These are phyloP conservation scores for Nephrotoma guestfalica DNA, from an alignment of 2,888 invertebrate species.

Conservation along the genomic window DNA sequence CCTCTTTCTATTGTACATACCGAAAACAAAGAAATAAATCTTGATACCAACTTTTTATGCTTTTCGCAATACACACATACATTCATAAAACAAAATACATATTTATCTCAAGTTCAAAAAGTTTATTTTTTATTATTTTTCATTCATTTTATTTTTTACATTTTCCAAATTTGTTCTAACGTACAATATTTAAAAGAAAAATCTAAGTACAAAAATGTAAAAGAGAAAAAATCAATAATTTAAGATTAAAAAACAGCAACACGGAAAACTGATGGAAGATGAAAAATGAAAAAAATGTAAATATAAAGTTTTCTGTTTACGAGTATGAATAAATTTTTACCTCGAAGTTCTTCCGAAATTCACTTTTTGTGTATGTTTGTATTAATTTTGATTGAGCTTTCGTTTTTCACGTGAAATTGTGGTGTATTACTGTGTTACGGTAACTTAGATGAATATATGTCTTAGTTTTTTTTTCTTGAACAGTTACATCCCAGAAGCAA, in stretches of 20 bases:
- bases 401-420: not conserved
- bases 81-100: not conserved
- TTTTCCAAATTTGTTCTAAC: not conserved
- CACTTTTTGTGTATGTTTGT: not conserved
- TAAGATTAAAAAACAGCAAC: not conserved
- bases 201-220: not conserved
- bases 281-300: not conserved
- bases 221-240: not conserved
- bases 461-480: too few relatives aligned
- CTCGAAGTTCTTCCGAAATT: not conserved
- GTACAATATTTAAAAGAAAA: not conserved
- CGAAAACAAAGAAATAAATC: not conserved
- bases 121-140: not conserved
- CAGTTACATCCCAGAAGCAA: too few relatives aligned
- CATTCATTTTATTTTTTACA: not conserved
- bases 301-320: not conserved
- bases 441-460: too few relatives aligned
- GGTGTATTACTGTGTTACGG: too few relatives aligned
- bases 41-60: not conserved
- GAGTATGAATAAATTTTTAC: not conserved
- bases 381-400: not conserved
- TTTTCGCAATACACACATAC: not conserved
- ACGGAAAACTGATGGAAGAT: not conserved
- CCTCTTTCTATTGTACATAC: not conserved
- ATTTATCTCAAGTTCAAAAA: not conserved